Base-by-base conservation (phyloP, 2,888 invertebrate species). In the Agrotis clavis region DNA sequence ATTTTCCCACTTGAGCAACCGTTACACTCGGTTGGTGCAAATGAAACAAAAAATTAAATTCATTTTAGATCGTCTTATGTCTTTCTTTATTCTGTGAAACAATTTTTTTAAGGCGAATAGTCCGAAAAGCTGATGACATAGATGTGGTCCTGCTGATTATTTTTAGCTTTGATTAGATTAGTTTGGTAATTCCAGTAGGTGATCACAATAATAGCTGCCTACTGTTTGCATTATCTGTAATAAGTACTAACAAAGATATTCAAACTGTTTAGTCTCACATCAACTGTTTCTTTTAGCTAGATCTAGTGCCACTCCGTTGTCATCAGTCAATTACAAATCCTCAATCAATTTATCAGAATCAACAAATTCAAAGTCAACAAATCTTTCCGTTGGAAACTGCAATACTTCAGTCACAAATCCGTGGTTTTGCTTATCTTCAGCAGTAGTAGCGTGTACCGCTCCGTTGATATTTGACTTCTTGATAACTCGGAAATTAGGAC, bases 401-500 rank as follows among this genome's bases (percentile, higher is more conserved):
- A 66, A 70, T 69, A 77, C 51, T 77, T 75, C 30, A 66, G 74
- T 61, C 63, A 82, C 75, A 85, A 86, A 88, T 85, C 83, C 82
- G 68, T 81, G 86, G 86, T 88, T 84, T 84, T 83, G 77, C 85
- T 87, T 81, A 85, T 87, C 90, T 92, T 89, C 88, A 90, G 90
- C 83, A 65, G 79, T 78, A 86, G 88, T 89, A 57, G 82, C 87
- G 85, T 86, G 87, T 88, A 85, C 84, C 84, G 88, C 89, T 90
- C 85, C 89, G 88, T 84, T 88, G 87, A 91, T 93, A 92, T 94
- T 94, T 94, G 89, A 90, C 91, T 92, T 91, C 72, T 88, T 92
- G 94, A 95, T 94, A 94, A 94, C 90, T 88, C 86, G 56, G 82
- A 91, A 95, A 94, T 94, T 94, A 89, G 94, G 92, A 86, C 94